A percentile compares a stretch with the other conserved stretches of the same genome.
phyloP scores from a whole-genome alignment of 2,113 vertebrate genomes.

The Falcunculus frontatus region DNA sequence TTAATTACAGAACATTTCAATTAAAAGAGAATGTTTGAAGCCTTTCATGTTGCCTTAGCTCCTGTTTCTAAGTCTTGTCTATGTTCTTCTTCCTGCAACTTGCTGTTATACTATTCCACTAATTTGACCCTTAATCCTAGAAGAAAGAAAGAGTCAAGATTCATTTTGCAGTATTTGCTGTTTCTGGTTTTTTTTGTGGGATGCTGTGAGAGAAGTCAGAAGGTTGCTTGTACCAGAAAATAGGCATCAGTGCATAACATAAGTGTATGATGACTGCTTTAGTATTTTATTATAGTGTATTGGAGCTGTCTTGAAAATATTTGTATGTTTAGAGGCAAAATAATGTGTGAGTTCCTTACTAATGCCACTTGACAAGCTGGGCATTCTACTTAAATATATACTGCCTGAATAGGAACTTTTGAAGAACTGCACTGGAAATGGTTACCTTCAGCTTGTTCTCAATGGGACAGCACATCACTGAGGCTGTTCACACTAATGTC shows the following conservation, averaged over 20 bases:
- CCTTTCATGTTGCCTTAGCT: not conserved
- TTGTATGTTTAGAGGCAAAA: not conserved
- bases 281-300: not conserved
- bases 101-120: not conserved
- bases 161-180: not conserved
- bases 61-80: not conserved
- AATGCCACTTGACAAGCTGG: not conserved
- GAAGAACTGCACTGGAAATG: not conserved
- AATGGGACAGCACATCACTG: not conserved
- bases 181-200: not conserved
- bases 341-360: not conserved
- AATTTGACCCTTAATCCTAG: not conserved
- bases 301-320: not conserved
- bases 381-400: not conserved
- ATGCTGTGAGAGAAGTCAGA: not conserved
- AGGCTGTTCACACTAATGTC: not conserved
- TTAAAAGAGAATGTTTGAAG: not conserved
- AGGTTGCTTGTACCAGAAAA: not conserved
- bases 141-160: not conserved
- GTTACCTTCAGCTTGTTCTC: not conserved
- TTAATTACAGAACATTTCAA: not conserved
- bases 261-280: not conserved
- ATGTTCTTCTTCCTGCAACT: not conserved
- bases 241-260: not conserved
- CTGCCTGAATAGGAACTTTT: not conserved